phyloP scores from a whole-genome alignment of 2,797 vertebrate species.

The Malurus leucopterus region DNA sequence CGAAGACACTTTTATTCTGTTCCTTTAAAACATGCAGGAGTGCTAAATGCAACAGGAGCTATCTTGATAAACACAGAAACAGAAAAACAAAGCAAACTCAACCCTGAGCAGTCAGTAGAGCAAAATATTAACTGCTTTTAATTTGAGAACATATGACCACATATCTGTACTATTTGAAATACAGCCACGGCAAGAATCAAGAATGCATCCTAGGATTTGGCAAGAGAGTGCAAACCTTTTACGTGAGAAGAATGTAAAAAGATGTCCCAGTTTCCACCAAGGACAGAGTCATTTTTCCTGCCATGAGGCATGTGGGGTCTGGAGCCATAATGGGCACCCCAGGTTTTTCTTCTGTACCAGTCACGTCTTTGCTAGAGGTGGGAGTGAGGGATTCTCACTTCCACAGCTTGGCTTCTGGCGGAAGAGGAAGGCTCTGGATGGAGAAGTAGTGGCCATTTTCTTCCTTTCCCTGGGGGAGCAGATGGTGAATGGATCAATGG shows the following conservation, averaged over 20 bases:
- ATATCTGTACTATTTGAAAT: neutral
- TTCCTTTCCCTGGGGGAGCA: neutral
- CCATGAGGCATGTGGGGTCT: rapidly evolving
- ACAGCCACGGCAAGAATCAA: neutral
- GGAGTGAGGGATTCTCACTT: neutral
- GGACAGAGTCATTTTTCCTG: neutral
- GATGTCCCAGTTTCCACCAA: neutral
- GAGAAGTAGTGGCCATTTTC: neutral
- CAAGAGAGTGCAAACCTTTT: neutral
- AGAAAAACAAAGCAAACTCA: neutral
- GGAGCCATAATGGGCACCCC: too few relatives aligned
- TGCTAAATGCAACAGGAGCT: slow-evolving; percentile 27
- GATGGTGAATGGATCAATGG: rapidly evolving
- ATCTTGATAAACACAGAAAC: neutral
- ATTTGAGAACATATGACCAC: neutral
- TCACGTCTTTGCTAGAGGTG: rapidly evolving
- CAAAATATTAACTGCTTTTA: neutral
- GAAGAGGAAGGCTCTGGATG: rapidly evolving
- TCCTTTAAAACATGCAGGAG: slow-evolving; percentile 29
- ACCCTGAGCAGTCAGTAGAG: neutral
- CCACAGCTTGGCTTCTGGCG: rapidly evolving
- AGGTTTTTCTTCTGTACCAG: neutral
- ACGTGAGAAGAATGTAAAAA: neutral
- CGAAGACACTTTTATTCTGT: slow-evolving; percentile 40
- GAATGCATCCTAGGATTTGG: neutral